Base-by-base conservation (phyloP, 2,888 invertebrate species). In the Philereme vetulata region DNA sequence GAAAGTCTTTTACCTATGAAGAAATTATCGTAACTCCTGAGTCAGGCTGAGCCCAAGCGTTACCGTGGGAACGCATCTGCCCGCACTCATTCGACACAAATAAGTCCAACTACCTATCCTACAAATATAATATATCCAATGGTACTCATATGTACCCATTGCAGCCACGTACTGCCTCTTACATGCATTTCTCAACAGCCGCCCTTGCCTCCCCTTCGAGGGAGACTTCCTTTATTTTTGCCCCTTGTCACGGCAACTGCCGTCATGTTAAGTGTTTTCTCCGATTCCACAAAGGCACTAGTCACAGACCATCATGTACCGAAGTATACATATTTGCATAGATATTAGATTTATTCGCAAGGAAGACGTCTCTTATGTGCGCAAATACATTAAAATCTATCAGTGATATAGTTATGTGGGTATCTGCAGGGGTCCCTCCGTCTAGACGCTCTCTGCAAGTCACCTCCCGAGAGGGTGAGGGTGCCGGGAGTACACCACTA, bases 381-480 rank as follows among this genome's bases (percentile, higher is more conserved):
- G 66, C 70, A 73, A 75, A 75, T 75, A 74, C 71, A 72, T 67
- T 67, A 66, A 72, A 75, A 77, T 73, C 65, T 62, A 70, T 72
- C 69, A 72, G 67, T 68, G 70, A 75, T 75, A 73, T 74, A 71
- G 74, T 74, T 77, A 77, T 78, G 74, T 65, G 75, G 72, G 72
- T 75, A 77, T 72, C 72, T 74, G 75, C 72, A 74, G 76, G 84
- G 84, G 80, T 85, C 84, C 88, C 88, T 86, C 82, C 86, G 90
- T 91, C 91, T 92, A 92, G 91, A 92, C 91, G 80, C 85, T 85
- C 84, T 80, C 80, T 83, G 86, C 89, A 83, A 88, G 87, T 87
- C 87, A 84, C 84, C 82, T 82, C 80, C 68, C 65, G 72, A 72
- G 76, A 88, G 90, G 88, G 89, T 80, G 90, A 90, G 91, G 90